Evolutionary conservation across 2,113 vertebrate genomes (phyloP).

Genomic region (Myiozetetes cayanensis): DNA sequence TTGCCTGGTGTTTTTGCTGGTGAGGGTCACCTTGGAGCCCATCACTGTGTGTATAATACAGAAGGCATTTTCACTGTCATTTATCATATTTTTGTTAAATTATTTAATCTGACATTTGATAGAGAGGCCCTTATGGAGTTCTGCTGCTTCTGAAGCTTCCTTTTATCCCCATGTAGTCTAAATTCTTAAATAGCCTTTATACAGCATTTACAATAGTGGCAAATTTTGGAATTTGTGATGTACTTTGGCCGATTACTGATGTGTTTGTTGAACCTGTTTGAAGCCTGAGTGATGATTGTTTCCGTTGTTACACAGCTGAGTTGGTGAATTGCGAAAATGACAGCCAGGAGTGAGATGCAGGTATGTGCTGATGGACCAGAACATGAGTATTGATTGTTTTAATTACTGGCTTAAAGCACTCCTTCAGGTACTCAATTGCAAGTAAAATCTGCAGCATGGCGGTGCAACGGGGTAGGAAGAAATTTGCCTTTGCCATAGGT

Average conservation of each 20-base stretch:
- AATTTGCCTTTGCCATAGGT: background rate
- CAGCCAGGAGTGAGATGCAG: conserved; percentile 62
- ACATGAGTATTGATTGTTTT: background rate
- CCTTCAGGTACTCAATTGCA: background rate
- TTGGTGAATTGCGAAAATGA: conserved; percentile 63
- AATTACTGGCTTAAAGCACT: background rate
- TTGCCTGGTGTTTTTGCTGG: background rate
- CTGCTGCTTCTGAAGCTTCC: background rate
- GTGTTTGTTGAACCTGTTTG: background rate
- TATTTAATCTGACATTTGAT: accelerated
- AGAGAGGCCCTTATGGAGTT: accelerated
- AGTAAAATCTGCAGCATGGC: background rate
- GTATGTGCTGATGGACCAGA: conserved; percentile 51
- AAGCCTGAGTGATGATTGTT: background rate
- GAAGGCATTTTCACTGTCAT: accelerated
- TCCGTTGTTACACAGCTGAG: background rate
- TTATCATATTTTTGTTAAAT: background rate
- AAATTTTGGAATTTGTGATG: background rate
- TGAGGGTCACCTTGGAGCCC: accelerated
- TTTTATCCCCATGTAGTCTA: background rate
- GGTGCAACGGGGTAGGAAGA: background rate
- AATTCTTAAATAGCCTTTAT: background rate
- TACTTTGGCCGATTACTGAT: background rate
- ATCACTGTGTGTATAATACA: accelerated
- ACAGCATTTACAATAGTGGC: background rate